A percentile compares a stretch with the other conserved stretches of the same genome.
Conservation (phyloP, 2,797 vertebrate species). For the Sebastes itinus region DNA sequence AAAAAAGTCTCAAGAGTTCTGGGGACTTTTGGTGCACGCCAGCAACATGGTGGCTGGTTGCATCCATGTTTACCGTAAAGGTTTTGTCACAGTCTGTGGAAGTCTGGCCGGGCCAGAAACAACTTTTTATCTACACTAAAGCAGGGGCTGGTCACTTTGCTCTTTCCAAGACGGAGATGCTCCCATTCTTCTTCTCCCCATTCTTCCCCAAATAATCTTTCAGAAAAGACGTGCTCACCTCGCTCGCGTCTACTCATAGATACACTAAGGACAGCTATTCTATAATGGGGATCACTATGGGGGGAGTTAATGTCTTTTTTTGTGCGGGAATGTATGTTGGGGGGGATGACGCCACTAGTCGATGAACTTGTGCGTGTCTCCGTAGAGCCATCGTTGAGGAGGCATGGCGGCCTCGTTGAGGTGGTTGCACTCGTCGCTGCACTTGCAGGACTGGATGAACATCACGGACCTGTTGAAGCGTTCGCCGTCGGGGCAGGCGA, state of each 20-base stretch:
- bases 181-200: slow-evolving; percentile 34
- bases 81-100: slow-evolving; percentile 31
- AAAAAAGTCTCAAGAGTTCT: slow-evolving; percentile 51
- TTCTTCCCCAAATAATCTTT: slow-evolving; percentile 47
- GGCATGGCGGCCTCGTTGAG: slow-evolving; percentile 79
- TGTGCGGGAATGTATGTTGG: slow-evolving; percentile 39
- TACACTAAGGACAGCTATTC: slow-evolving; percentile 72
- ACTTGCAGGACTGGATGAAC: slow-evolving; percentile 88
- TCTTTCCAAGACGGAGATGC: slow-evolving; percentile 18
- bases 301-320: slow-evolving; percentile 37
- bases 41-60: slow-evolving; percentile 28
- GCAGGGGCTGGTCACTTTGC: slow-evolving; percentile 39
- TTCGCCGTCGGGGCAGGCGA: slow-evolving; percentile 79
- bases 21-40: slow-evolving; percentile 40
- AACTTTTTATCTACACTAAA: slow-evolving; percentile 56
- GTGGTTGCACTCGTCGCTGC: slow-evolving; percentile 80
- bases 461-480: slow-evolving; percentile 79
- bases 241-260: slow-evolving; percentile 63
- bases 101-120: slow-evolving; percentile 12
- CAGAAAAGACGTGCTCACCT: slow-evolving; percentile 42
- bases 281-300: slow-evolving; percentile 60
- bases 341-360: slow-evolving; percentile 64
- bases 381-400: slow-evolving; percentile 81
- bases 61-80: slow-evolving; percentile 28
- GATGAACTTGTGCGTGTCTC: slow-evolving; percentile 84